phyloP scores from a whole-genome alignment of 2,888 invertebrate species.

The Neria commutata region DNA sequence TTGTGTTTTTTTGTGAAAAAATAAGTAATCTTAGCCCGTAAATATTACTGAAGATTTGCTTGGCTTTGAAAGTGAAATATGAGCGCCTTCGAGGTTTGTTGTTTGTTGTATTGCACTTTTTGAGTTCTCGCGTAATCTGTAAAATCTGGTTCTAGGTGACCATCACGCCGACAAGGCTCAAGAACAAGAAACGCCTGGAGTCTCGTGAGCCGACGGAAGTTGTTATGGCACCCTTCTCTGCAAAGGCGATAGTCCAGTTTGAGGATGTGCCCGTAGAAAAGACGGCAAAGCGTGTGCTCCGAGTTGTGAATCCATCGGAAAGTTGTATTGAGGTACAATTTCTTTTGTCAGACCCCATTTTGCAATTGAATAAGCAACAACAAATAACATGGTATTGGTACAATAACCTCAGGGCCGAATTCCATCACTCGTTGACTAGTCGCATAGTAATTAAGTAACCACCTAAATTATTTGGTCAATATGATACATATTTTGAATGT shows the following conservation, averaged over 20 bases:
- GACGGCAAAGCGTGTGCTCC: conserved; percentile 64
- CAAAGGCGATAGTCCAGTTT: conserved; percentile 71
- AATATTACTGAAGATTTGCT: background rate
- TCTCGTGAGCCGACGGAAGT: conserved; percentile 60
- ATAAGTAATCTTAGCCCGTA: no score
- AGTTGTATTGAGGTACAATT: conserved; percentile 62
- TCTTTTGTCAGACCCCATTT: no score
- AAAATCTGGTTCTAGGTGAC: conserved; percentile 45
- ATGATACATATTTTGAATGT: no score
- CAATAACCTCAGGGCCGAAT: no score
- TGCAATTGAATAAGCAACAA: no score
- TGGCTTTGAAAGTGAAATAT: conserved; percentile 42
- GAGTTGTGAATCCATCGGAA: conserved; percentile 67
- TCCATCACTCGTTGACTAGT: no score
- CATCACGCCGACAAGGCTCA: conserved; percentile 57
- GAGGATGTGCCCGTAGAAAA: conserved; percentile 69
- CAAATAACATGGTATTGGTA: no score
- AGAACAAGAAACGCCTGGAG: conserved; percentile 56
- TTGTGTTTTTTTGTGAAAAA: no score
- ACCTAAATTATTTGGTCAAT: no score
- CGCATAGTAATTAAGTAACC: no score
- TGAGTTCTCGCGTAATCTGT: background rate
- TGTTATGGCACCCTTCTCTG: conserved; percentile 71
- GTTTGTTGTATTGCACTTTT: background rate
- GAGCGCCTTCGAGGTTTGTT: conserved; percentile 60